Evolutionary conservation across 2,888 invertebrate species (phyloP), one percentile per base, ranked within the genome.

Genomic region (Mythimna vitellina): DNA sequence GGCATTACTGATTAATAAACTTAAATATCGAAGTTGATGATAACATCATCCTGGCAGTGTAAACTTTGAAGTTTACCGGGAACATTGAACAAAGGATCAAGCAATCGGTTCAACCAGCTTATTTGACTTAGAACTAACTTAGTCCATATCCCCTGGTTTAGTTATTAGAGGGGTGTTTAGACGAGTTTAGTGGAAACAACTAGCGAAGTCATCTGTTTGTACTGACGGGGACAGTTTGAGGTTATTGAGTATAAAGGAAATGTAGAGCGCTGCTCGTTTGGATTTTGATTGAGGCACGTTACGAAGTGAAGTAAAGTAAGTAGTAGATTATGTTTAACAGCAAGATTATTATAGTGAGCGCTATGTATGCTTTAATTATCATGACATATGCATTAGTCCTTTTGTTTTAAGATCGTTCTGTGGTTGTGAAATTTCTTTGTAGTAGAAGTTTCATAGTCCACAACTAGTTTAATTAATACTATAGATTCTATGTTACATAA

Each of bases 31-130:
- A 72, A 82, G 35, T 62, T 68, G 58, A 65, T 65, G 72, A 72
- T 71, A 74, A 70, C 61, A 73, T 78, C 49, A 57, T 78, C 67
- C 51, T n/a, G 56, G 46, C 29, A 17, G 42, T 53, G 53, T 46
- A 60, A 81, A 77, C 78, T 81, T 78, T 53, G 56, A 53, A 72
- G 61, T 78, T 61, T 35, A 25, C 42, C 53, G 49, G 60, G 53
- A 67, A 82, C 73, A 65, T n/a, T 22, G 78, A 79, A 81, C 82
- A 80, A 82, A 73, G 80, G 74, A 82, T 73, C 65, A 62, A 58
- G 69, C 79, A 82, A 82, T 82, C 74, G 66, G 79, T 80, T 82
- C 66, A 70, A 58, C 56, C 82, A 67, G 83, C 69, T 80, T 80
- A 82, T 82, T 80, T 80, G 79, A 82, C 74, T 80, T 82, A 65